Conservation (phyloP, 2,888 invertebrate species). For the Limnephilus auricula region DNA sequence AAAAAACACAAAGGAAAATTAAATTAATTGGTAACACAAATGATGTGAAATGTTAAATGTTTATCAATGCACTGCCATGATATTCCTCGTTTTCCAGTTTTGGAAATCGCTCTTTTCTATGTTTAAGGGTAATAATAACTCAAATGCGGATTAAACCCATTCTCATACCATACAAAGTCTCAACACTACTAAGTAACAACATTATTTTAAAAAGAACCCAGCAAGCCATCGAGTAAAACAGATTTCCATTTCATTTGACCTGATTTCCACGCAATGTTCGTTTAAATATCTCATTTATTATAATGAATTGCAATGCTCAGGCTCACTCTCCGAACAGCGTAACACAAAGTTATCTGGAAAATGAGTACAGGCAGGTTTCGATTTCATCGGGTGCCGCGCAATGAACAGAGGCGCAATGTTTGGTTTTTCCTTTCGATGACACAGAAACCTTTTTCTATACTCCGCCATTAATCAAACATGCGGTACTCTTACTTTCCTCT, state of each 20-base stretch:
- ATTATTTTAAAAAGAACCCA: neutral
- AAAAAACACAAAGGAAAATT: too few species aligned
- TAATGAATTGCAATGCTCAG: neutral
- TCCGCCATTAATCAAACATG: neutral
- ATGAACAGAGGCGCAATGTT: neutral
- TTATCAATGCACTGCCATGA: neutral
- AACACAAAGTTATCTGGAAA: neutral
- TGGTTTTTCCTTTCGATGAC: constrained; percentile 7
- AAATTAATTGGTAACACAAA: too few species aligned
- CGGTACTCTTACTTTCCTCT: constrained; percentile 27
- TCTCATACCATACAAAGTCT: neutral
- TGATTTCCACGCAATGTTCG: constrained; percentile 3
- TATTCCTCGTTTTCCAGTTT: neutral
- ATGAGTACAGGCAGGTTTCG: constrained; percentile 7
- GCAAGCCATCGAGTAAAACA: constrained; percentile 6
- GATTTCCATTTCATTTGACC: constrained; percentile 27
- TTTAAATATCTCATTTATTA: constrained; percentile 10
- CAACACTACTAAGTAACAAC: neutral
- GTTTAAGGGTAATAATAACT: neutral
- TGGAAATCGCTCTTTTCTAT: too few species aligned
- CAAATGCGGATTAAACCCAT: neutral
- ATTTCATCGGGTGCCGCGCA: constrained; percentile 25
- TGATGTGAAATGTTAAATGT: too few species aligned
- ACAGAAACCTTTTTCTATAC: neutral
- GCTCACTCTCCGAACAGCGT: neutral